Percentiles rank a stretch among this genome's conserved stretches.
phyloP scores from a whole-genome alignment of 2,888 invertebrate genomes.

The Amphipyra berbera region DNA sequence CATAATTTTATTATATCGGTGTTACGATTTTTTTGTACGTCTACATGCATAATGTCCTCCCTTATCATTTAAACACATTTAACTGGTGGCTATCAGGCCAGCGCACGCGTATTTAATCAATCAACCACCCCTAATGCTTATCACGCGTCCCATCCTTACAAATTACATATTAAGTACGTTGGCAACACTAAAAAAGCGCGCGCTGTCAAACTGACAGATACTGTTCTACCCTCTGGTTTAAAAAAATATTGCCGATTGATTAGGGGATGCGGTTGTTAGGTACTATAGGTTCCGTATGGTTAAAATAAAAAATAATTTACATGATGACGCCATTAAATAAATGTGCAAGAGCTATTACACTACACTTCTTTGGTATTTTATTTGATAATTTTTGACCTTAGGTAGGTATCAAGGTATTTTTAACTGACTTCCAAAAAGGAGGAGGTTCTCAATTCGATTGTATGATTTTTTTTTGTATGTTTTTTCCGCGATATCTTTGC shows the following conservation, averaged over 20 bases:
- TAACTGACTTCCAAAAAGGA: no score
- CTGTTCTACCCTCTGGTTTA: constrained; percentile 68
- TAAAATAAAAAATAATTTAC: neutral
- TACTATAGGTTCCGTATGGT: constrained; percentile 31
- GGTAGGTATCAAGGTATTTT: no score
- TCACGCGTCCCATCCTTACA: constrained; percentile 83
- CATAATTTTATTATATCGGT: constrained; percentile 18
- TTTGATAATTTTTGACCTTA: no score
- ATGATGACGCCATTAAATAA: no score
- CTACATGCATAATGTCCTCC: constrained; percentile 62
- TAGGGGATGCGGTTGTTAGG: constrained; percentile 1
- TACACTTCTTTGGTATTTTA: no score
- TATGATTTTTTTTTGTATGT: no score
- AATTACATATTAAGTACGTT: constrained; percentile 86
- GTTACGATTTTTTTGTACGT: constrained; percentile 30
- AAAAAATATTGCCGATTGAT: constrained; percentile 55
- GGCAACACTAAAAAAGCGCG: constrained; percentile 82
- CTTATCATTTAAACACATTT: constrained; percentile 78
- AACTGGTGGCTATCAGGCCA: constrained; percentile 81
- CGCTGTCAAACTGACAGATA: constrained; percentile 80
- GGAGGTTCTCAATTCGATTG: no score
- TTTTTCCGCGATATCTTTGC: no score
- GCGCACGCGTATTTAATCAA: constrained; percentile 88
- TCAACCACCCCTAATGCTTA: constrained; percentile 84
- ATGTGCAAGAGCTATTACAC: no score